phyloP scores from a whole-genome alignment of 2,113 vertebrate species.

The Myotis davidii region DNA sequence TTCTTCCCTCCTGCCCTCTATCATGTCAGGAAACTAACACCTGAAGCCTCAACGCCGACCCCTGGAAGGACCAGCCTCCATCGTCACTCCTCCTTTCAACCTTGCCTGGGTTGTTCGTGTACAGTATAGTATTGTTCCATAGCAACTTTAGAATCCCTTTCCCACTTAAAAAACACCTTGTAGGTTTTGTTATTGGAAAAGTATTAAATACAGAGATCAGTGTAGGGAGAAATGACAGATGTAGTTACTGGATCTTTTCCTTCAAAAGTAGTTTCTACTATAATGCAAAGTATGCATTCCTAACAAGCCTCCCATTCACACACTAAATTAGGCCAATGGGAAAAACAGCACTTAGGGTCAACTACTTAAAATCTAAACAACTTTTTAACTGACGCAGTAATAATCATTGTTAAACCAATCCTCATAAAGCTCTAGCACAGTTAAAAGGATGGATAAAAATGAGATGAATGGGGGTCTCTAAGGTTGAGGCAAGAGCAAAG shows the following conservation, averaged over 20 bases:
- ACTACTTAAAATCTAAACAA: not conserved
- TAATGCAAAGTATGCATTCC: not conserved
- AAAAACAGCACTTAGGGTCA: not conserved
- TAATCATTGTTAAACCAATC: not conserved
- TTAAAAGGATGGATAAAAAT: not conserved
- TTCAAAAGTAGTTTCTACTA: not conserved
- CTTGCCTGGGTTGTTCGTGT: not conserved
- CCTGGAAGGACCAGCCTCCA: not conserved
- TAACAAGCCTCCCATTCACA: not conserved
- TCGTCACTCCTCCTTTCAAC: not conserved
- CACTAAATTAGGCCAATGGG: not conserved
- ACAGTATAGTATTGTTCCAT: accelerated
- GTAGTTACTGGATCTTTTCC: not conserved
- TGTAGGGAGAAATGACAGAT: not conserved
- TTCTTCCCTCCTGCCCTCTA: not conserved
- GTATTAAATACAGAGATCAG: not conserved
- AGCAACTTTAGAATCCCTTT: not conserved
- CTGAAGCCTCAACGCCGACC: not conserved
- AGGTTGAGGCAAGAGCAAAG: not conserved
- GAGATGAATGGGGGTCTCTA: not conserved
- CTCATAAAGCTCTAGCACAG: not conserved
- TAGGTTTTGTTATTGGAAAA: not conserved
- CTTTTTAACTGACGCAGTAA: not conserved
- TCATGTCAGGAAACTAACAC: not conserved
- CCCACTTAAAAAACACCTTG: not conserved